These are phyloP conservation scores for Trissolcus brochymenae DNA, from an alignment of 2,888 invertebrate species.

Conservation along the genomic window DNA sequence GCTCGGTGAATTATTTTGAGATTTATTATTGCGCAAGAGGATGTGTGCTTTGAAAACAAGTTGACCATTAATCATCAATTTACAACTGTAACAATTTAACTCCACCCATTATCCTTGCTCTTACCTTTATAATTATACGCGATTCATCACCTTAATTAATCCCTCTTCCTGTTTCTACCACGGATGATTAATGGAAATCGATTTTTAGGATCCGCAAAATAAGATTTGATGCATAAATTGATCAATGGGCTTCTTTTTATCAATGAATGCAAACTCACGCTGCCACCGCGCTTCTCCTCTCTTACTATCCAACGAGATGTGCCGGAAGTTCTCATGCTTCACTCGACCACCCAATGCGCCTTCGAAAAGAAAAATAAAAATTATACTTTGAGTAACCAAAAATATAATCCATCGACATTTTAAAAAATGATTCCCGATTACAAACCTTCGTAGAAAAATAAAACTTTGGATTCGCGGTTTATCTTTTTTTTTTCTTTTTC, in stretches of 20 bases:
- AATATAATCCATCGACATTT: not conserved
- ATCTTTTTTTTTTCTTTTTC: conserved; percentile 6
- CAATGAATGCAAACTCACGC: conserved; percentile 42
- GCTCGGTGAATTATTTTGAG: too few relatives aligned
- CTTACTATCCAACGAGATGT: conserved; percentile 42
- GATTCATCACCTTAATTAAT: conserved; percentile 24
- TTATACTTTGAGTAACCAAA: not conserved
- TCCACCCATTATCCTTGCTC: too few relatives aligned
- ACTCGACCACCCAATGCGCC: conserved; percentile 53
- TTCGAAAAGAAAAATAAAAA: conserved; percentile 33
- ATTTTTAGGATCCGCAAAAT: conserved; percentile 25
- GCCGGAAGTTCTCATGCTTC: conserved; percentile 58
- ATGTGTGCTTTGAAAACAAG: not conserved
- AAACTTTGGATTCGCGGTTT: not conserved
- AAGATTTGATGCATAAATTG: conserved; percentile 31
- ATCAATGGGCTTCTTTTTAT: conserved; percentile 44
- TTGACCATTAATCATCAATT: conserved; percentile 1
- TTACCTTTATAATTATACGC: not conserved
- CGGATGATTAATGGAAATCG: conserved; percentile 31
- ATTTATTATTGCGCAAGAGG: too few relatives aligned
- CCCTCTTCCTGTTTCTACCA: not conserved
- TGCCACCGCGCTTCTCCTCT: conserved; percentile 44
- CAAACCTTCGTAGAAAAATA: not conserved
- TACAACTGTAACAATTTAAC: not conserved
- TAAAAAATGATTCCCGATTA: not conserved